Evolutionary conservation across 1,140 invertebrate genomes (phyloP), one percentile per base, ranked within the genome.

Genomic region (Leucophenga varia): DNA sequence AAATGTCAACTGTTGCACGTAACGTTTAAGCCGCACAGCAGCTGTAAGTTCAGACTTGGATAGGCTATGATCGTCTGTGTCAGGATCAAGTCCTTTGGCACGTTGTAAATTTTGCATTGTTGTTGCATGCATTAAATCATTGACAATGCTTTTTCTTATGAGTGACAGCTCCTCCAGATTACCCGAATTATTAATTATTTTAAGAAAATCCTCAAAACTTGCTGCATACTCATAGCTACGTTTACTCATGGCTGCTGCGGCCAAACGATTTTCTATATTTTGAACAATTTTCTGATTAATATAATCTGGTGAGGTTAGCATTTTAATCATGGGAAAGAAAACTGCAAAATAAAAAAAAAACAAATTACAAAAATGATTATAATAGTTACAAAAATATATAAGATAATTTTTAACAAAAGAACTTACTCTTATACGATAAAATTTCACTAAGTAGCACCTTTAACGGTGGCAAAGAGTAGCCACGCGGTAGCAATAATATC

Each of bases 71-170:
- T 83, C 77, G 45, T 88, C 87, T 43, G 81, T 74, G 64, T 90
- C 87, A 47, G 83, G 76, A 77, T 90, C 88, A 13, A 90, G 79
- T 13, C 70, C 70, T 79, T 91, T 88, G 8, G 88, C 84, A 59
- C 89, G 81, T 77, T 93, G 93, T 37, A 94, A 79, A 71, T 92
- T 93, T 76, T 93, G 90, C 45, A 93, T 82, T 2, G 90, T 92
- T 28, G 92, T 93, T 0, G 91, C 90, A 79, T 95, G 91, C 88
- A 95, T 93, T 52, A 95, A 88, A 79, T 94, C 91, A 18, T 87
- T 91, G 1, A 94, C 86, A 52, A 95, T 92, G 60, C 90, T 90
- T 54, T 76, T 87, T 78, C 86, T 78, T 55, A 94, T 88, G 60
- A 89, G 84, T 64, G 90, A 91, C 12, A 95, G 78, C 45, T 89